Evolutionary conservation across 2,113 vertebrate genomes (phyloP), one percentile per base, ranked within the genome.

Genomic region (Hippocampus abdominalis): DNA sequence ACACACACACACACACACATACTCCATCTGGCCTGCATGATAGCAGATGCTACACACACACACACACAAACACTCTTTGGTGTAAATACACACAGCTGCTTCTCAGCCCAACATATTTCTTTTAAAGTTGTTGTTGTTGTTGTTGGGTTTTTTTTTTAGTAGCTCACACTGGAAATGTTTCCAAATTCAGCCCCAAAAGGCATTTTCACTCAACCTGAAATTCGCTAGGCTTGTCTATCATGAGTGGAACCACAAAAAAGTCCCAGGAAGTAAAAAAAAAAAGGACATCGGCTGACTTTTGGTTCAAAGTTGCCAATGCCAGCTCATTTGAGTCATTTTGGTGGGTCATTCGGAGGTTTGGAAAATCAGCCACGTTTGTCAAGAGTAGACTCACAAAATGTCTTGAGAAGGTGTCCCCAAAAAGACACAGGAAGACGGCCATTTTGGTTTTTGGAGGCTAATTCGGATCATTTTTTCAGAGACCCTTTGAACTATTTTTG

Each of bases 1-100:
- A 36, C 32, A 64, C 61, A 40, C 61, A 7, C 61, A 40, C 21
- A 5, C 23, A 16, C 36, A 60, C 27, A 18, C 57, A 1, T 13
- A 42, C 36, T 21, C 62, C 62, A 64, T 64, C 62, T 64, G 62
- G 39, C n/a, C 6, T 42, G 40, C 23, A 39, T 60, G 27, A 15
- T 42, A 39, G 62, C 62, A 64, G 62, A 64, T 64, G 62, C 62
- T 42, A 44, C 39, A 44, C 62, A 64, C 13, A 12, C 61, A 64
- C 61, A n/a, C 36, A n/a, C 32, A 63, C 60, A 40, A 32, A n/a
- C 32, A 59, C 56, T 5, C n/a, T 13, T 25, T 13, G 13, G 29
- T 8, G 32, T 32, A 20, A 16, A 44, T 6, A 44, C 10, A 64
- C 23, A 9, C 60, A 63, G 36, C 61, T 40, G 61, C 61, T 63